Evolutionary conservation across 2,797 vertebrate genomes (phyloP).

Genomic region (Etheostoma nigrum): DNA sequence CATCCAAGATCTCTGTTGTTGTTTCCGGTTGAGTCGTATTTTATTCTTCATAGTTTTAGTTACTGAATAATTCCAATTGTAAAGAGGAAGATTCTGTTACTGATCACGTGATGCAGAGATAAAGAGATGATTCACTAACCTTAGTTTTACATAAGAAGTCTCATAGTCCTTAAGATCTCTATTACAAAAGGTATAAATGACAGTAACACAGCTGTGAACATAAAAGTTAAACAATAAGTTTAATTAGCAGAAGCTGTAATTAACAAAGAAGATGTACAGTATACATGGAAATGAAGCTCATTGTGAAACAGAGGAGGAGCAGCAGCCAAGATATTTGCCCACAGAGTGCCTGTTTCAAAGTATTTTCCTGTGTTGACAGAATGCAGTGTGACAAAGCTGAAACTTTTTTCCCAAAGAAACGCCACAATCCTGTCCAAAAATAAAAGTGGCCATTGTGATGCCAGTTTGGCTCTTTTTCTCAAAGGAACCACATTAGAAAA

Average conservation of each 20-base stretch:
- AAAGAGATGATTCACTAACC: not conserved
- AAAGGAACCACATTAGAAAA: not conserved
- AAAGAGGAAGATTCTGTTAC: not conserved
- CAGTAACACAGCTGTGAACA: not conserved
- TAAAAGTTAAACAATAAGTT: not conserved
- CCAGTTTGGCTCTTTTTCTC: not conserved
- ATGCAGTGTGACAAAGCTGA: constrained; percentile 31
- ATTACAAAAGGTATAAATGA: not conserved
- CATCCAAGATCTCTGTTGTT: not conserved
- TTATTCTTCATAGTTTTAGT: not conserved
- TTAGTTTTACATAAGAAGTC: not conserved
- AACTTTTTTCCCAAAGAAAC: constrained; percentile 10
- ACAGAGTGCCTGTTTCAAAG: constrained; percentile 2
- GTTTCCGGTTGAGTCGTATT: not conserved
- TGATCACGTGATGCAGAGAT: not conserved
- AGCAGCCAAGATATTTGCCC: constrained; percentile 8
- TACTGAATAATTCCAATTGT: not conserved
- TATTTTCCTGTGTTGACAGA: constrained; percentile 7
- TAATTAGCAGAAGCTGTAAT: not conserved
- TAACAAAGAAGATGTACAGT: not conserved
- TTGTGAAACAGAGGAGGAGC: not conserved
- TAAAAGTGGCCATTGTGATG: not conserved
- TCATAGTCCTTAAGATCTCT: not conserved
- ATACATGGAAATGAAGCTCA: not conserved
- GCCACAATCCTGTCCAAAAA: not conserved